phyloP scores from a whole-genome alignment of 2,113 vertebrate species.

The Pygoscelis adeliae region DNA sequence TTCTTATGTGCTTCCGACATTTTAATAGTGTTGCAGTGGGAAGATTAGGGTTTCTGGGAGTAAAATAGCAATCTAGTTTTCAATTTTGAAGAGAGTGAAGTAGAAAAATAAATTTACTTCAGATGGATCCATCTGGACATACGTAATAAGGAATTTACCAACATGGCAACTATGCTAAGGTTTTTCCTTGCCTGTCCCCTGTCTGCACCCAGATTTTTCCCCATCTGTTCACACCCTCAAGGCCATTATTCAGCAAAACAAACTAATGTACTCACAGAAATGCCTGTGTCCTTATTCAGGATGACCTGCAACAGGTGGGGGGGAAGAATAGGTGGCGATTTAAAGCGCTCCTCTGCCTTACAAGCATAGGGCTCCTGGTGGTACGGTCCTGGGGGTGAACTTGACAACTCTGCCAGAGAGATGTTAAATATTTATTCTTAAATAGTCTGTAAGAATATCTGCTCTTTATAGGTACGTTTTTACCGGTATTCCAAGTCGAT shows the following conservation, averaged over 20 bases:
- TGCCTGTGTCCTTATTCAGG: conserved; percentile 95
- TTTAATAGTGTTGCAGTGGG: not conserved
- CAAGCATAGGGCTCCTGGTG: conserved; percentile 88
- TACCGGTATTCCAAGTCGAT: not conserved
- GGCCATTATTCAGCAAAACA: not conserved
- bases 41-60: not conserved
- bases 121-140: not conserved
- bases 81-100: not conserved
- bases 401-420: conserved; percentile 86
- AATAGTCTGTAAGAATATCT: not conserved
- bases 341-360: conserved; percentile 89
- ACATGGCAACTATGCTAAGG: not conserved
- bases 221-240: not conserved
- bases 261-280: conserved; percentile 85
- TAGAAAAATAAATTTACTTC: not conserved
- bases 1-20: not conserved
- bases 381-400: conserved; percentile 94
- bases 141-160: not conserved
- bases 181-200: not conserved
- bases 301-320: conserved; percentile 97
- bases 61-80: not conserved
- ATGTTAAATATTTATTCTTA: not conserved
- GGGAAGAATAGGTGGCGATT: conserved; percentile 90
- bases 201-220: not conserved
- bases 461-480: not conserved